These are phyloP conservation scores for Sparidentex hasta DNA, from an alignment of 2,797 vertebrate genomes.

Conservation along the genomic window DNA sequence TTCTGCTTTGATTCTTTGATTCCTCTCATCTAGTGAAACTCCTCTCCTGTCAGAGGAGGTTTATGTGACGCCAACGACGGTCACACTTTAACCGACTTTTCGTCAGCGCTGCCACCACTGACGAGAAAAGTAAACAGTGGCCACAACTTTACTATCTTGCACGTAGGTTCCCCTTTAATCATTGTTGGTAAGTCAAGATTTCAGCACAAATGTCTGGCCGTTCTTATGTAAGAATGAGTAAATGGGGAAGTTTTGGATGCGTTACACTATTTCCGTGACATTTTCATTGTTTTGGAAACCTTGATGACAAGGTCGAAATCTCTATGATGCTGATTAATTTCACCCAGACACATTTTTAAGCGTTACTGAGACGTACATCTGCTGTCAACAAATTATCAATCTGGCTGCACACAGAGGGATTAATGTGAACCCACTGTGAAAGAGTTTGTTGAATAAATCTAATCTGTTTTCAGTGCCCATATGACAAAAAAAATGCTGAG, in stretches of 20 bases:
- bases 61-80: constrained; percentile 32
- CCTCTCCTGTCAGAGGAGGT: neutral
- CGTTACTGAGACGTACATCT: constrained; percentile 13
- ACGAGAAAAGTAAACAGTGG: constrained; percentile 20
- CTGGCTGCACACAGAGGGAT: neutral
- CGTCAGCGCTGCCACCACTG: neutral
- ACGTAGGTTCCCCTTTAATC: constrained; percentile 28
- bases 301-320: neutral
- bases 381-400: constrained; percentile 29
- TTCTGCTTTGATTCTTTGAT: neutral
- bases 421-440: constrained; percentile 4
- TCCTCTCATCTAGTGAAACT: neutral
- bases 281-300: constrained; percentile 19
- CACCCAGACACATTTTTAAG: neutral
- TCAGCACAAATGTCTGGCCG: neutral
- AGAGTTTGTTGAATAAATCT: constrained; percentile 28
- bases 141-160: constrained; percentile 17
- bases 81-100: constrained; percentile 37
- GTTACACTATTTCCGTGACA: constrained; percentile 7
- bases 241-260: constrained; percentile 17
- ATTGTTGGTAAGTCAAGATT: neutral
- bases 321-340: neutral
- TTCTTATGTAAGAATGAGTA: neutral
- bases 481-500: constrained; percentile 48
- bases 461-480: constrained; percentile 28